phyloP scores from a whole-genome alignment of 2,888 invertebrate species.

The Loripinus fragilis region DNA sequence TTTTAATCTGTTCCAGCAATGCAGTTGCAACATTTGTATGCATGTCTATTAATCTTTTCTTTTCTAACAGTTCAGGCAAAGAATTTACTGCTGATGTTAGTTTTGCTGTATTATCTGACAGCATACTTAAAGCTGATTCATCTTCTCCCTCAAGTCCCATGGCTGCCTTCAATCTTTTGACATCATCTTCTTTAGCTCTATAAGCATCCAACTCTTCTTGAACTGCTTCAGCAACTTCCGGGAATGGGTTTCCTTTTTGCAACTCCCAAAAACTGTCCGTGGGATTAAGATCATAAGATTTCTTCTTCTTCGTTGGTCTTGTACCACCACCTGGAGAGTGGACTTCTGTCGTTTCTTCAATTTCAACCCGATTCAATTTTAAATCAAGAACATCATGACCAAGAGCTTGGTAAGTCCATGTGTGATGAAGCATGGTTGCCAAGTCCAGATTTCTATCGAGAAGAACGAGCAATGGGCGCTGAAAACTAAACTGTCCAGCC shows the following conservation, averaged over 20 bases:
- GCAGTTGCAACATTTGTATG: conserved; percentile 98
- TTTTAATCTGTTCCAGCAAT: conserved; percentile 86
- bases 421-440: conserved; percentile 99
- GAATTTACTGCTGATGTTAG: conserved; percentile 96
- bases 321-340: conserved; percentile 77
- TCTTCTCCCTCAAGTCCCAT: conserved; percentile 98
- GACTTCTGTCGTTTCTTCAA: conserved; percentile 86
- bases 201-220: conserved; percentile 99
- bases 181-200: conserved; percentile 96
- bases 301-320: conserved; percentile 87
- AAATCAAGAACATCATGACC: conserved; percentile 98
- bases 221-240: conserved; percentile 97
- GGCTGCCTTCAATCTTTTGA: conserved; percentile 95
- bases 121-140: conserved; percentile 88
- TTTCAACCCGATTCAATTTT: conserved; percentile 92
- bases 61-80: conserved; percentile 97
- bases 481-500: conserved; percentile 89
- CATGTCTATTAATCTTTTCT: conserved; percentile 98
- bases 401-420: conserved; percentile 99
- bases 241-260: conserved; percentile 92
- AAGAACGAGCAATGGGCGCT: conserved; percentile 95
- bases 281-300: conserved; percentile 94
- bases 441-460: conserved; percentile 97
- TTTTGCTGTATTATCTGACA: conserved; percentile 87
- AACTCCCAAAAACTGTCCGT: conserved; percentile 96